Evolutionary conservation across 2,888 invertebrate genomes (phyloP).

Genomic region (Villa cingulata): DNA sequence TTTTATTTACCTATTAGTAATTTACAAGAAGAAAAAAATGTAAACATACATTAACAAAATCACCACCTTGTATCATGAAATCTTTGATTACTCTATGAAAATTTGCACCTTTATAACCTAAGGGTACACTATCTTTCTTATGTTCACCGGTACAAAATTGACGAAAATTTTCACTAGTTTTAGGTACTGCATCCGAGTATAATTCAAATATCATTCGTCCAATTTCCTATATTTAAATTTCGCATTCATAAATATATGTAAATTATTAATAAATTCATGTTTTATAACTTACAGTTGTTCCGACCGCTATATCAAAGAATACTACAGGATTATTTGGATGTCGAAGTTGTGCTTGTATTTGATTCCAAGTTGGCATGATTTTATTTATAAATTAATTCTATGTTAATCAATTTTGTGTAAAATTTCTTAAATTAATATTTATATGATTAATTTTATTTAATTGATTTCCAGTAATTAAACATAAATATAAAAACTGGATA

Average conservation of each 20-base stretch:
- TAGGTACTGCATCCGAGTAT: constrained; percentile 92
- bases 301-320: constrained; percentile 94
- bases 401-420: too few species aligned
- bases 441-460: too few species aligned
- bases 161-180: constrained; percentile 93
- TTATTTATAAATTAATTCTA: too few species aligned
- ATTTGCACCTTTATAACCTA: constrained; percentile 90
- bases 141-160: constrained; percentile 99
- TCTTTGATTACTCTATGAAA: constrained; percentile 99
- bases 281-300: constrained; percentile 76
- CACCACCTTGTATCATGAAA: constrained; percentile 99
- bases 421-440: too few species aligned
- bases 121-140: constrained; percentile 86
- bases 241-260: too few species aligned
- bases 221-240: constrained; percentile 54
- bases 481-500: too few species aligned
- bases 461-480: too few species aligned
- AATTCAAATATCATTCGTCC: constrained; percentile 96
- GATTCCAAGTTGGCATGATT: constrained; percentile 87
- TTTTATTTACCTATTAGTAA: constrained; percentile 1
- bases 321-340: constrained; percentile 96
- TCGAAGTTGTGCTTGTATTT: constrained; percentile 77
- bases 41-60: constrained; percentile 86
- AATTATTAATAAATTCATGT: too few species aligned
- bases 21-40: neutral